Conservation (phyloP, 2,888 invertebrate genomes). For the Oxytorus armatus region DNA sequence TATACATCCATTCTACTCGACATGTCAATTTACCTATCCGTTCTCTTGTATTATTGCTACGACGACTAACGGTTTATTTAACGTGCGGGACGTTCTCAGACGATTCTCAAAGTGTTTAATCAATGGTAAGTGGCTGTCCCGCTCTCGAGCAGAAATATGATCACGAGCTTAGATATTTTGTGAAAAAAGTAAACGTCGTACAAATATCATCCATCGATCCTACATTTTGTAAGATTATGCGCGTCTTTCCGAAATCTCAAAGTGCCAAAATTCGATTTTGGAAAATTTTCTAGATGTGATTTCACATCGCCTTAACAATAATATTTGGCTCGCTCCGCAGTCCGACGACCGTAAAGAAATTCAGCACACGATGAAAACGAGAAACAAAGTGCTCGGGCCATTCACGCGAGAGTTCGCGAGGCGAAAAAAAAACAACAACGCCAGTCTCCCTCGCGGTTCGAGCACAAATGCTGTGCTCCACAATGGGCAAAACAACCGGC, state of each 20-base stretch:
- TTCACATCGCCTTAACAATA: too few relatives aligned
- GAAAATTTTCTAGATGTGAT: too few relatives aligned
- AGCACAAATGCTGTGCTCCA: neutral
- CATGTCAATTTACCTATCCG: conserved; percentile 16
- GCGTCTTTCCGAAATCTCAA: too few relatives aligned
- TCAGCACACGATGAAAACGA: neutral
- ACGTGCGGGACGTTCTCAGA: conserved; percentile 30
- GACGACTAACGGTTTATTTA: conserved; percentile 13
- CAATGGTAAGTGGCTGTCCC: neutral
- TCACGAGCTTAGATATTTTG: too few relatives aligned
- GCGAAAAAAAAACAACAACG: neutral
- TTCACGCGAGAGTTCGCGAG: neutral
- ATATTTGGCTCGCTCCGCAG: too few relatives aligned
- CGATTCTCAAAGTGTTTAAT: neutral
- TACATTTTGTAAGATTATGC: too few relatives aligned
- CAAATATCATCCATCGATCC: too few relatives aligned
- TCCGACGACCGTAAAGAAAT: neutral
- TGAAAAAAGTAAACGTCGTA: too few relatives aligned
- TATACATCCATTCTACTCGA: neutral
- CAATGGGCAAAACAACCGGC: conserved; percentile 14
- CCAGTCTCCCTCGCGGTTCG: neutral
- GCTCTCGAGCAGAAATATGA: too few relatives aligned
- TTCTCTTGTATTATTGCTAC: conserved; percentile 3
- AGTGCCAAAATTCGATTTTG: too few relatives aligned
- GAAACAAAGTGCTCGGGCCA: neutral